Conservation (phyloP, 2,888 invertebrate genomes). For the Drosophila nr. fundita region DNA sequence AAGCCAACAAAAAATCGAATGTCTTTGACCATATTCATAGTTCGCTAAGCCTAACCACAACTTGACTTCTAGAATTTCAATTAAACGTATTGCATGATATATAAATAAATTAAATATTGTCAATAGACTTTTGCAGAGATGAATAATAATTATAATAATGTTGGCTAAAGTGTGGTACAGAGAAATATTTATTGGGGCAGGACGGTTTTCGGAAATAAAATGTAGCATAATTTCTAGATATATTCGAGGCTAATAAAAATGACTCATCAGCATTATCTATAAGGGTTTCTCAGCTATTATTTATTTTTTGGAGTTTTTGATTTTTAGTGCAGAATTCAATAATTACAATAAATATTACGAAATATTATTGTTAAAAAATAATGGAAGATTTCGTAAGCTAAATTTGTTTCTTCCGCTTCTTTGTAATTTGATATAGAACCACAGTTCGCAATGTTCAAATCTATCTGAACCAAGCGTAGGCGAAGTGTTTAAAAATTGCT, state of each 20-base stretch:
- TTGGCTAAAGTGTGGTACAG: neutral
- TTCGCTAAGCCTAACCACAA: conserved; percentile 61
- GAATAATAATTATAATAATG: neutral
- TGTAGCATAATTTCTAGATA: conserved; percentile 15
- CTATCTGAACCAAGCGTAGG: conserved; percentile 38
- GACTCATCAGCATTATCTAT: neutral
- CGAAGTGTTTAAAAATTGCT: conserved; percentile 29
- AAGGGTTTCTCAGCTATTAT: neutral
- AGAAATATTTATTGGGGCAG: conserved; percentile 14
- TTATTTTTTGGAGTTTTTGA: neutral
- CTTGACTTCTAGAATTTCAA: conserved; percentile 64
- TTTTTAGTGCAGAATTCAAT: neutral
- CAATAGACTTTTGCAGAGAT: neutral
- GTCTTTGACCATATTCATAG: conserved; percentile 59
- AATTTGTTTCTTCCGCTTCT: neutral
- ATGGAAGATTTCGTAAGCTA: neutral
- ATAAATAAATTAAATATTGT: conserved; percentile 25
- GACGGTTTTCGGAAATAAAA: conserved; percentile 1
- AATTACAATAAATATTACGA: neutral
- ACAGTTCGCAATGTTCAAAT: conserved; percentile 30
- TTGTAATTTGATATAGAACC: conserved; percentile 63
- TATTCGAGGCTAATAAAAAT: neutral
- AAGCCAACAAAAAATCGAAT: conserved; percentile 36
- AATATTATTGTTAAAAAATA: neutral
- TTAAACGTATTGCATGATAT: conserved; percentile 34